These are phyloP conservation scores for Phymorhynchus buccinoides DNA, from an alignment of 1,140 invertebrate species.

Conservation along the genomic window DNA sequence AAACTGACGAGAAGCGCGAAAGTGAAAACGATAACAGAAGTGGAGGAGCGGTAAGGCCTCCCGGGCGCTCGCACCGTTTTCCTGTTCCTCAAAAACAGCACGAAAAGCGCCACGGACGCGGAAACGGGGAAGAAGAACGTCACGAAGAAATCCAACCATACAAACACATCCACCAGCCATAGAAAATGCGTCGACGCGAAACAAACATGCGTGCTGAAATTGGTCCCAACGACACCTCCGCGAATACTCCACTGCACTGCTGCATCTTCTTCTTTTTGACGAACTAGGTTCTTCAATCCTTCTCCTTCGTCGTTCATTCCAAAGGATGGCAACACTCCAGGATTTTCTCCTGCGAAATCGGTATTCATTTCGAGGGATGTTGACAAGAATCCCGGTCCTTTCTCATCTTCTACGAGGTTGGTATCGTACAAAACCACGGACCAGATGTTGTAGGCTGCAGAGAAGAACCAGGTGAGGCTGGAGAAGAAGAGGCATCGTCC, in stretches of 20 bases:
- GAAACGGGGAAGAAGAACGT: conserved; percentile 52
- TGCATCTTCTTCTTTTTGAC: no score
- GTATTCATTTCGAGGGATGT: no score
- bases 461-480: conserved; percentile 62
- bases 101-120: conserved; percentile 37
- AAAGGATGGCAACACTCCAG: no score
- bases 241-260: neutral
- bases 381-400: neutral
- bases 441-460: conserved; percentile 65
- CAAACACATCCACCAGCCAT: conserved; percentile 51
- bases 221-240: neutral
- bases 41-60: conserved; percentile 48
- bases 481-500: conserved; percentile 62
- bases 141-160: conserved; percentile 54
- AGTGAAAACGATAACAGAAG: conserved; percentile 57
- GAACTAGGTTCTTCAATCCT: neutral
- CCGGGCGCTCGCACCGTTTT: conserved; percentile 41
- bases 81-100: conserved; percentile 38
- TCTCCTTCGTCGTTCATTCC: no score
- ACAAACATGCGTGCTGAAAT: conserved; percentile 44
- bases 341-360: no score
- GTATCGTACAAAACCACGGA: conserved; percentile 58
- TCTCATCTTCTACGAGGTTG: neutral
- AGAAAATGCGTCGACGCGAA: conserved; percentile 50
- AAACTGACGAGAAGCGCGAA: conserved; percentile 52